phyloP scores from a whole-genome alignment of 1,140 invertebrate species.

The Drosophila navojoa region DNA sequence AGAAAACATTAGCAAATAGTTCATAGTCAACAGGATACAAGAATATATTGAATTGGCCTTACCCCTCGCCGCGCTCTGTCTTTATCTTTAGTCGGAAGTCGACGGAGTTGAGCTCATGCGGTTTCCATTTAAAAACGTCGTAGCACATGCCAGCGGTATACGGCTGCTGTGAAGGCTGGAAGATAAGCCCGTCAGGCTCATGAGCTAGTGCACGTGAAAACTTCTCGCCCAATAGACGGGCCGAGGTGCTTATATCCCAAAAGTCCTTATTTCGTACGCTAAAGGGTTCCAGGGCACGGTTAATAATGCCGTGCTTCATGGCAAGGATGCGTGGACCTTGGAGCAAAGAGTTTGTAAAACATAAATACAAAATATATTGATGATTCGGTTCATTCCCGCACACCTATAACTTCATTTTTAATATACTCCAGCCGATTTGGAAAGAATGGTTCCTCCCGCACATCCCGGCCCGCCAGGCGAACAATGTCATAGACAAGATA shows the following conservation, averaged over 20 bases:
- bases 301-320: conserved; percentile 90
- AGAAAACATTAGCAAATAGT: not conserved
- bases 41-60: conserved; percentile 6
- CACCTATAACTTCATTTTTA: conserved; percentile 87
- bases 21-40: not conserved
- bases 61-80: conserved; percentile 88
- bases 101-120: conserved; percentile 95
- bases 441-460: conserved; percentile 91
- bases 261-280: conserved; percentile 95
- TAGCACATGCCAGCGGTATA: conserved; percentile 93
- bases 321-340: conserved; percentile 88
- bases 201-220: conserved; percentile 94
- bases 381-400: conserved; percentile 17
- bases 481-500: conserved; percentile 99
- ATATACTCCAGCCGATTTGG: conserved; percentile 91
- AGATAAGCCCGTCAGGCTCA: conserved; percentile 99
- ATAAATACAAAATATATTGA: no score
- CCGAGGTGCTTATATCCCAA: conserved; percentile 90
- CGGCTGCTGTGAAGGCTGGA: conserved; percentile 94
- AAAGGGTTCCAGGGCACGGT: conserved; percentile 92
- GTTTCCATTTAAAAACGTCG: conserved; percentile 99
- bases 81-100: conserved; percentile 96
- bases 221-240: conserved; percentile 91
- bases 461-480: conserved; percentile 91
- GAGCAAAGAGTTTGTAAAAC: not conserved